phyloP scores from a whole-genome alignment of 2,797 vertebrate species.

The Tauraco hartlaubi region DNA sequence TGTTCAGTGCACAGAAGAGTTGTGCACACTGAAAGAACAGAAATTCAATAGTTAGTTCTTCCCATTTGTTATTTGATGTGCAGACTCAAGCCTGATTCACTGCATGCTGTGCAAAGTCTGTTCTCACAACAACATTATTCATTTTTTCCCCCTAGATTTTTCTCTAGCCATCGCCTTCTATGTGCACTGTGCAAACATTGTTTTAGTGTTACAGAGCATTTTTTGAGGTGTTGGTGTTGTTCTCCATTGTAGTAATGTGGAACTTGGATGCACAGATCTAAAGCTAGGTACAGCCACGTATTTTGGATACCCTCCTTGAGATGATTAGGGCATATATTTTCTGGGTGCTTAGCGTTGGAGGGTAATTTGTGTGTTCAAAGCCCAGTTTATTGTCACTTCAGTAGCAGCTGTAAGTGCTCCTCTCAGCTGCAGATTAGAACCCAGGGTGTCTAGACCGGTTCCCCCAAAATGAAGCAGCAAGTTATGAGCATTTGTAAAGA shows the following conservation, averaged over 20 bases:
- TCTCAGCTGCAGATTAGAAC: neutral
- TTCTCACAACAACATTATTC: neutral
- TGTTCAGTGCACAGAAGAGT: neutral
- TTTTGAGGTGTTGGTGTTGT: neutral
- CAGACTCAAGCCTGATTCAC: neutral
- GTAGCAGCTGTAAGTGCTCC: neutral
- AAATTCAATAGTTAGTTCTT: neutral
- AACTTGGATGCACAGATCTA: neutral
- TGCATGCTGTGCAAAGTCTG: neutral
- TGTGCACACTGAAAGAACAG: neutral
- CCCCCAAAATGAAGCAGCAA: neutral
- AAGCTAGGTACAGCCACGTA: neutral
- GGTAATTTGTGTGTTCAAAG: neutral
- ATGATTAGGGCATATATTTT: neutral
- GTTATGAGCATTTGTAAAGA: neutral
- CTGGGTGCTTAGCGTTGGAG: neutral
- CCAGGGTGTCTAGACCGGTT: neutral
- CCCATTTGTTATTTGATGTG: neutral
- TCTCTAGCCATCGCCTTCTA: neutral
- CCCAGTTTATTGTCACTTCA: neutral
- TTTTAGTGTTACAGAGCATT: neutral
- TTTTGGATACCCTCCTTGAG: neutral
- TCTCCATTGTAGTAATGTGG: neutral
- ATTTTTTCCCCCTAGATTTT: neutral
- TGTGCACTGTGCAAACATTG: neutral